These are phyloP conservation scores for Monochamus alternatus DNA, from an alignment of 2,888 invertebrate species.

Conservation along the genomic window DNA sequence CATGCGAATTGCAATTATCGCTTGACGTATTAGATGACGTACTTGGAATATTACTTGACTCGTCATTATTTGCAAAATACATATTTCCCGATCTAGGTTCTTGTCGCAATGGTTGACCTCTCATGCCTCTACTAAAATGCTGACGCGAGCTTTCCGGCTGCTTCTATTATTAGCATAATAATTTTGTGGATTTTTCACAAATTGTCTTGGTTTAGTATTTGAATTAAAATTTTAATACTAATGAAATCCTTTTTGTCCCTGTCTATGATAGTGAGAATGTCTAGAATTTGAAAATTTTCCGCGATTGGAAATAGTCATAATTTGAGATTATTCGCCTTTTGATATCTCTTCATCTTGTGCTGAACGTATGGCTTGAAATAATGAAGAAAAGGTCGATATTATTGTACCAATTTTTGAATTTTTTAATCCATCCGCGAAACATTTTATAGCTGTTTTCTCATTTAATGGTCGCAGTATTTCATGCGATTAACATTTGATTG, in stretches of 20 bases:
- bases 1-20: not conserved
- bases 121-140: not conserved
- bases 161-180: not conserved
- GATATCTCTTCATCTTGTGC: not conserved
- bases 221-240: not conserved
- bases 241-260: not conserved
- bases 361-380: not conserved
- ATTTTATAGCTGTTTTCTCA: not conserved
- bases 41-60: not conserved
- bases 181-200: not conserved
- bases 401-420: not conserved
- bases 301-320: not conserved
- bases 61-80: not conserved
- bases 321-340: not conserved
- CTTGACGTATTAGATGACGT: not conserved
- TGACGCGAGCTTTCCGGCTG: not conserved
- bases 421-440: not conserved
- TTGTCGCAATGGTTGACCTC: not conserved
- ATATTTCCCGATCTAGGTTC: not conserved
- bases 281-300: not conserved
- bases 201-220: slow-evolving; percentile 12
- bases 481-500: not conserved
- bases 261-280: not conserved
- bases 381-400: not conserved
- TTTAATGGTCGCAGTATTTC: not conserved